These are phyloP conservation scores for Anoplophora glabripennis DNA, from an alignment of 1,140 invertebrate genomes.

Conservation along the genomic window DNA sequence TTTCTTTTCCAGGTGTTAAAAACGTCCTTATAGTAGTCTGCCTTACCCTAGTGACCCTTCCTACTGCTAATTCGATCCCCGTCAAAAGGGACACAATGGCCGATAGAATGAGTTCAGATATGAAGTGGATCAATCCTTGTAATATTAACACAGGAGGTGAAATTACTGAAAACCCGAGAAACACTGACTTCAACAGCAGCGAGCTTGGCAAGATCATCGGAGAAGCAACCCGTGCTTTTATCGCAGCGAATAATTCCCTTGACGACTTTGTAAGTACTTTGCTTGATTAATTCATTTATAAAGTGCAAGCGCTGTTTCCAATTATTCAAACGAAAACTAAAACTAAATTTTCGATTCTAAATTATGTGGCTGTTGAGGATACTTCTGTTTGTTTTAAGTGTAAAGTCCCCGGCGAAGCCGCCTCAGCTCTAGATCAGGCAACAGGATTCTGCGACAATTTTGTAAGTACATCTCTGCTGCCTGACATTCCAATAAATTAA, in stretches of 20 bases:
- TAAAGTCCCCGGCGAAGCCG: no score
- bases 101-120: conserved; percentile 19
- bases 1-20: conserved; percentile 39
- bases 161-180: conserved; percentile 31
- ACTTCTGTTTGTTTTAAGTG: no score
- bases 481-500: no score
- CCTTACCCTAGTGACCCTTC: conserved; percentile 37
- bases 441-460: no score
- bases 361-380: no score
- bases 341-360: no score
- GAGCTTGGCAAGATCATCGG: conserved; percentile 30
- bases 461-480: no score
- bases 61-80: conserved; percentile 13
- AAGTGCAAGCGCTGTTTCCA: no score
- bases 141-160: conserved; percentile 41
- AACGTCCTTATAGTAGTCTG: conserved; percentile 37
- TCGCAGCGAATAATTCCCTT: conserved; percentile 52
- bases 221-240: conserved; percentile 46
- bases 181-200: conserved; percentile 43
- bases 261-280: conserved; percentile 55
- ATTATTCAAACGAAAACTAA: no score
- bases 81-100: conserved; percentile 27
- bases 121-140: conserved; percentile 57
- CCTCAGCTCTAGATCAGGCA: no score
- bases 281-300: background rate